Conservation (phyloP, 2,888 invertebrate genomes). For the Scaeva pyrastri region DNA sequence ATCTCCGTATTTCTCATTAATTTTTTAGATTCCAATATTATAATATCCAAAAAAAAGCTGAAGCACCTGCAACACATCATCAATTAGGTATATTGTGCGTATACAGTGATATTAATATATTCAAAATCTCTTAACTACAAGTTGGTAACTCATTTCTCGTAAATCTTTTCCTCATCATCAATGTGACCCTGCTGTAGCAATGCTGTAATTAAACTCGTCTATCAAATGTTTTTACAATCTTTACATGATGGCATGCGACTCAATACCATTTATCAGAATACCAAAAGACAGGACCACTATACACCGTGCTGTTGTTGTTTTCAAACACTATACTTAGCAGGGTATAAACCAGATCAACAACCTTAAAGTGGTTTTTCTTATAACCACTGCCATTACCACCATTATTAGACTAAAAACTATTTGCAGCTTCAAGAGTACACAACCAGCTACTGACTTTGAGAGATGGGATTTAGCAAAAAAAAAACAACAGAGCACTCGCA, state of each 20-base stretch:
- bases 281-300: constrained; percentile 29
- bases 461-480: constrained; percentile 5
- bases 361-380: constrained; percentile 47
- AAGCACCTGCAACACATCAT: no score
- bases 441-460: constrained; percentile 16
- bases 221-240: constrained; percentile 54
- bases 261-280: constrained; percentile 54
- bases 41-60: no score
- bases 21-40: no score
- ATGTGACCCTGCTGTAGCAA: constrained; percentile 27
- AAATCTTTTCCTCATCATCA: constrained; percentile 38
- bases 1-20: no score
- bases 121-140: not conserved
- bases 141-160: not conserved
- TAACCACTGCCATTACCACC: constrained; percentile 67
- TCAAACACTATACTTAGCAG: not conserved
- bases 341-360: constrained; percentile 60
- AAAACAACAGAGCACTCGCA: constrained; percentile 52
- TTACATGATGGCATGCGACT: constrained; percentile 37
- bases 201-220: constrained; percentile 39
- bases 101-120: no score
- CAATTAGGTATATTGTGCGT: no score
- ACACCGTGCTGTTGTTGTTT: not conserved
- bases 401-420: constrained; percentile 33
- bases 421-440: not conserved